These are phyloP conservation scores for Athalia rosae DNA, from an alignment of 2,888 invertebrate species.

Conservation along the genomic window DNA sequence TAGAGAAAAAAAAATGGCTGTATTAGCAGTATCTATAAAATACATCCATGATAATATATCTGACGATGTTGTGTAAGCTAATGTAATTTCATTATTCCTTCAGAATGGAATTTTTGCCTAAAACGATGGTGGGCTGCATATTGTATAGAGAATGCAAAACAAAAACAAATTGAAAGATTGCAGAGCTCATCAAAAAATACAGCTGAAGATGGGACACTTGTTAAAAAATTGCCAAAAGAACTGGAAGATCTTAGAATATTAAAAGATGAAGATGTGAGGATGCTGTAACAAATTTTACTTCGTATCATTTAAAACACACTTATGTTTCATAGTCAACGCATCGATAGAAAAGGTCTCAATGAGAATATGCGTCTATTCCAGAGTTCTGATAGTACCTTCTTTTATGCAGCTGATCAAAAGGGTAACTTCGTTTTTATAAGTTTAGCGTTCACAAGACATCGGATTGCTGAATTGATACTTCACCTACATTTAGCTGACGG, in stretches of 20 bases:
- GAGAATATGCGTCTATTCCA: conserved; percentile 56
- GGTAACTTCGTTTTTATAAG: conserved; percentile 77
- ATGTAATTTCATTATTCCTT: conserved; percentile 44
- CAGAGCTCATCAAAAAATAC: no score
- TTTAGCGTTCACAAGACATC: conserved; percentile 75
- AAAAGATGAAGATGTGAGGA: conserved; percentile 53
- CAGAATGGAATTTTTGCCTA: conserved; percentile 75
- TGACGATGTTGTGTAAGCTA: background rate
- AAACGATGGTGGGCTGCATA: conserved; percentile 73
- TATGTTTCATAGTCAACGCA: background rate
- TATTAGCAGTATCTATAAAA: conserved; percentile 5
- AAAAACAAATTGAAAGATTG: conserved; percentile 21
- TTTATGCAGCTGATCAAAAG: conserved; percentile 77
- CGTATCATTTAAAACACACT: background rate
- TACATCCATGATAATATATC: background rate
- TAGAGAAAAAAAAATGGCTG: conserved; percentile 29
- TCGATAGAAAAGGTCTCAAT: background rate
- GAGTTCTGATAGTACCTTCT: conserved; percentile 72
- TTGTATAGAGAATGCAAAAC: conserved; percentile 72
- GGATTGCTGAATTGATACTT: conserved; percentile 77
- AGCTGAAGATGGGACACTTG: no score
- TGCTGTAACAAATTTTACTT: background rate
- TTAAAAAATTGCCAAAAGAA: conserved; percentile 10
- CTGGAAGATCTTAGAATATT: conserved; percentile 47
- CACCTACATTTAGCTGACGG: conserved; percentile 74